These are phyloP conservation scores for Onthophagus sagittarius DNA, from an alignment of 2,888 invertebrate genomes.

Conservation along the genomic window DNA sequence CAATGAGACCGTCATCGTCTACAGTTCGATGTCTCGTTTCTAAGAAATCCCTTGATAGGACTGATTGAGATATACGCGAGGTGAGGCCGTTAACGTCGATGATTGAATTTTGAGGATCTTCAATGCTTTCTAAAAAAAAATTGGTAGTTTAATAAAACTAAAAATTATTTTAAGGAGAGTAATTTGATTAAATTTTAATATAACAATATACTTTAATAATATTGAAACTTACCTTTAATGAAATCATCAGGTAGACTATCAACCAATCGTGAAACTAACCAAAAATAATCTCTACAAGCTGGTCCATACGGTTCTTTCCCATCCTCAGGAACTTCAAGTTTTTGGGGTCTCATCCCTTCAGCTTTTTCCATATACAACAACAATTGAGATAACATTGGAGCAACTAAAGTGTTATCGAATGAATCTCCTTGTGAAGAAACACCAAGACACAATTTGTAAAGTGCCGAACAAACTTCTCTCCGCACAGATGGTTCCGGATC, in stretches of 20 bases:
- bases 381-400: conserved; percentile 77
- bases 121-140: conserved; percentile 40
- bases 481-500: conserved; percentile 91
- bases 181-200: no score
- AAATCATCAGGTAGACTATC: conserved; percentile 80
- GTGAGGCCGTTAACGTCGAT: conserved; percentile 67
- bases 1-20: conserved; percentile 89
- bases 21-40: conserved; percentile 77
- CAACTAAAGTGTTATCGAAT: conserved; percentile 60
- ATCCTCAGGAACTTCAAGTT: conserved; percentile 60
- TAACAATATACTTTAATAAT: neutral
- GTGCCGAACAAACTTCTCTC: conserved; percentile 85
- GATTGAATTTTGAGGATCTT: conserved; percentile 53
- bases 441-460: conserved; percentile 84
- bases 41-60: conserved; percentile 73
- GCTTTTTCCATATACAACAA: conserved; percentile 79
- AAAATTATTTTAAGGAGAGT: neutral
- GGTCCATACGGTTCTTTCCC: conserved; percentile 95
- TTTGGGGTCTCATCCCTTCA: conserved; percentile 74
- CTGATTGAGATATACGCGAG: conserved; percentile 67
- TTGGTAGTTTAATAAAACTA: neutral
- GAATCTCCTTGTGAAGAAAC: conserved; percentile 49
- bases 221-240: conserved; percentile 57
- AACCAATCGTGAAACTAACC: conserved; percentile 83
- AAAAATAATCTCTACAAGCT: conserved; percentile 91